Evolutionary conservation across 2,888 invertebrate species (phyloP).

Genomic region (Tachina grossa): DNA sequence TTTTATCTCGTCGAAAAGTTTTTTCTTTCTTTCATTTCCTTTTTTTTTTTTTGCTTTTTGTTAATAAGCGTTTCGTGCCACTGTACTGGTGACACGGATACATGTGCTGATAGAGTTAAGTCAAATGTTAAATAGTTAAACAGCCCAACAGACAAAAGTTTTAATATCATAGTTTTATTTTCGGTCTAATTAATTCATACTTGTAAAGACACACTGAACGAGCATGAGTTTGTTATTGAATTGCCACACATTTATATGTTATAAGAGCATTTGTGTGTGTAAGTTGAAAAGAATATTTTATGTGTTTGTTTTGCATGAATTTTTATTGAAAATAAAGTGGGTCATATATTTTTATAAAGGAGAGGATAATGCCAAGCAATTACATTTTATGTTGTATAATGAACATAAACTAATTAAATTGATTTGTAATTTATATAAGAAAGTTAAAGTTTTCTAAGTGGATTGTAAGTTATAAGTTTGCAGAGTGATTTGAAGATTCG

Average conservation of each 20-base stretch:
- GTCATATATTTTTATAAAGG: conserved; percentile 9
- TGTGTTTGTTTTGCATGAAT: background rate
- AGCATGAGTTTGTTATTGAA: conserved; percentile 22
- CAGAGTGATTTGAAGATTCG: background rate
- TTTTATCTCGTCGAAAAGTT: conserved; percentile 38
- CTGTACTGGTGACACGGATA: conserved; percentile 19
- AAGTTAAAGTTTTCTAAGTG: background rate
- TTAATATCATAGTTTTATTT: conserved; percentile 19
- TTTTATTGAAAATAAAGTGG: conserved; percentile 19
- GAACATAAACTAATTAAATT: background rate
- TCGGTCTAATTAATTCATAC: conserved; percentile 47
- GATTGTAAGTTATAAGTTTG: background rate
- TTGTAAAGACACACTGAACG: conserved; percentile 10
- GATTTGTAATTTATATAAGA: background rate
- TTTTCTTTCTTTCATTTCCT: background rate
- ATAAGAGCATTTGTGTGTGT: background rate
- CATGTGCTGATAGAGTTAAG: conserved; percentile 29
- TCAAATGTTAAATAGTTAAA: conserved; percentile 36
- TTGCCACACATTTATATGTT: conserved; percentile 7
- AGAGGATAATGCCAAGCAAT: background rate
- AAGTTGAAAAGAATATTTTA: background rate
- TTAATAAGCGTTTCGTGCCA: conserved; percentile 3
- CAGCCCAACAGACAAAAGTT: conserved; percentile 30
- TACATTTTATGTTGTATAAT: background rate
- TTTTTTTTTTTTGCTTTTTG: background rate